These are phyloP conservation scores for Limnodromus scolopaceus DNA, from an alignment of 2,797 vertebrate species.

Conservation along the genomic window DNA sequence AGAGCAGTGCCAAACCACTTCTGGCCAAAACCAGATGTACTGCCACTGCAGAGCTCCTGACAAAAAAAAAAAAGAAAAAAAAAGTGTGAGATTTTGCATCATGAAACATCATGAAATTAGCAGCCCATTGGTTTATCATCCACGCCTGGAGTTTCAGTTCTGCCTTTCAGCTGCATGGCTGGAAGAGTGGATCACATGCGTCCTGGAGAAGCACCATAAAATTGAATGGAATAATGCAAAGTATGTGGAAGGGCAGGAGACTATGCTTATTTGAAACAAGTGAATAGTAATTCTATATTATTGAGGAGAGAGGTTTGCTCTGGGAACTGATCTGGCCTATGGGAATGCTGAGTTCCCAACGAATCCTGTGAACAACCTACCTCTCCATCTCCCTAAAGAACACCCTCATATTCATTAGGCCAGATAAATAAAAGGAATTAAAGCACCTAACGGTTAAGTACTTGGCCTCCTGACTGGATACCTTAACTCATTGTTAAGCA, in stretches of 20 bases:
- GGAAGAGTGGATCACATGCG: background rate
- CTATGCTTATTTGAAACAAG: background rate
- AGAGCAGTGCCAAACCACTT: background rate
- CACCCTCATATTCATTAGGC: background rate
- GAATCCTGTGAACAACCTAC: background rate
- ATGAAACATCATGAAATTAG: background rate
- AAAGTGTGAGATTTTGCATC: background rate
- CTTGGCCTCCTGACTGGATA: background rate
- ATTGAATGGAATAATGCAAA: background rate
- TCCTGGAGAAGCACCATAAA: background rate
- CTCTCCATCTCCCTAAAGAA: background rate
- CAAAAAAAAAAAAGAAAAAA: background rate
- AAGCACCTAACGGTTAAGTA: background rate
- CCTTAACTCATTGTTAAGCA: background rate
- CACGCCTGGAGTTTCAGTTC: background rate
- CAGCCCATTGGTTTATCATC: background rate
- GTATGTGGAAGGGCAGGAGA: background rate
- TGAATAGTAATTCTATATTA: background rate
- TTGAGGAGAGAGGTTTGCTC: background rate
- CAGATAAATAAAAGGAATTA: background rate
- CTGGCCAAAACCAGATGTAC: background rate
- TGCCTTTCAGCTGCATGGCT: background rate
- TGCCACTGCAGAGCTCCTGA: background rate
- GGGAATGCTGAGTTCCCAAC: background rate
- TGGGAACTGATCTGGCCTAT: background rate